Evolutionary conservation across 2,797 vertebrate genomes (phyloP), one percentile per base, ranked within the genome.

Genomic region (Malurus leucopterus): DNA sequence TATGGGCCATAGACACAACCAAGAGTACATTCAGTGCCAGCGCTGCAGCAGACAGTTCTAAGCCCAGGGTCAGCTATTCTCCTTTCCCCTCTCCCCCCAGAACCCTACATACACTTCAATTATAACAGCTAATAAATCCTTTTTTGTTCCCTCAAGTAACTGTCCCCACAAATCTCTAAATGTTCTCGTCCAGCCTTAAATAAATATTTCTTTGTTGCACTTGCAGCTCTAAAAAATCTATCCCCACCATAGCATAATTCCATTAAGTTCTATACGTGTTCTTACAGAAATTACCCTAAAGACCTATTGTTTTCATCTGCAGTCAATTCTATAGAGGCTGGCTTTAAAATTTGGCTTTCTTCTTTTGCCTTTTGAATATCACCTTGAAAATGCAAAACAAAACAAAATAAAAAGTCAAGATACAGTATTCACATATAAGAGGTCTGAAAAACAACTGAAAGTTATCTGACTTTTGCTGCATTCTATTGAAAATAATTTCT

Each of bases 341-440:
- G 8, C 5, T 72, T 21, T 36, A 85, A 72, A 86, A 41, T 27
- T 8, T 12, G 6, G 3, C 11, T 81, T 83, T 51, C 36, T 51
- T 46, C 5, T n/a, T 64, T 62, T 58, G 9, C 6, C 29, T 84
- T 77, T 47, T 36, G 6, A 59, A 36, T 63, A 46, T 44, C 32
- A 67, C 18, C 43, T 80, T 71, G 23, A 69, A 91, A 68, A 68
- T 27, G 17, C 5, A 47, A 73, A 73, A 46, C 5, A 43, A 30
- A 41, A 9, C 16, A 34, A 38, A 44, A 26, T 2, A 30, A 32
- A 19, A 50, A 29, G 6, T 17, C 11, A 76, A 69, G 6, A 63
- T n/a, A 17, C 1, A 62, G 3, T 24, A 36, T 34, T 89, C 0
- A 0, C 1, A 19, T 15, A 18, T 2, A 63, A 73, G 34, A 46